These are phyloP conservation scores for Scaptomyza flava DNA, from an alignment of 2,888 invertebrate genomes.

Conservation along the genomic window DNA sequence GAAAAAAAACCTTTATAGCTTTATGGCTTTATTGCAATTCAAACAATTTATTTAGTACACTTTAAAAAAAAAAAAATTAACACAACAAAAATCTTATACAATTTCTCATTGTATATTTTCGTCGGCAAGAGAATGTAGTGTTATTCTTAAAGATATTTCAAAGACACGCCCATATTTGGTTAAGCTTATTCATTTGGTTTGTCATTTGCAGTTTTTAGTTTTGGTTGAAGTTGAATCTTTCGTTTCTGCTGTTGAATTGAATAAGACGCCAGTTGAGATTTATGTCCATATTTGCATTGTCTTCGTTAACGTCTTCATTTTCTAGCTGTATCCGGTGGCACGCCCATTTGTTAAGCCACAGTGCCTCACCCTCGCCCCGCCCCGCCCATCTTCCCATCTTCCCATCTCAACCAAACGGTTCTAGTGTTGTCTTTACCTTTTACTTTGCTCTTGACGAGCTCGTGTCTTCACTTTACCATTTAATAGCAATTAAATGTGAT, in stretches of 20 bases:
- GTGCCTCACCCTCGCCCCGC: neutral
- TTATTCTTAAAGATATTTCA: too few species aligned
- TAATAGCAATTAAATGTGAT: conserved; percentile 70
- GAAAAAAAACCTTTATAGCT: too few species aligned
- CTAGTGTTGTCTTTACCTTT: conserved; percentile 24
- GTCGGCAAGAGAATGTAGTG: too few species aligned
- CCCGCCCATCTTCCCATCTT: too few species aligned
- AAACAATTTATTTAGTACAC: too few species aligned
- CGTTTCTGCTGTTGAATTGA: conserved; percentile 56
- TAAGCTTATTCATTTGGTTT: neutral
- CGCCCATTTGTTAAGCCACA: conserved; percentile 35
- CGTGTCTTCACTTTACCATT: conserved; percentile 31
- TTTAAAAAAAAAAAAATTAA: too few species aligned
- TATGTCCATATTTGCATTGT: conserved; percentile 77
- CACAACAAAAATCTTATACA: too few species aligned
- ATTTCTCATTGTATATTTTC: too few species aligned
- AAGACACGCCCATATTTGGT: neutral
- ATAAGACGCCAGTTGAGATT: conserved; percentile 63
- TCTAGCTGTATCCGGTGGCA: conserved; percentile 29
- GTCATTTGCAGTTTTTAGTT: conserved; percentile 19
- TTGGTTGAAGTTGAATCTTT: conserved; percentile 4
- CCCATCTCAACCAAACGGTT: neutral
- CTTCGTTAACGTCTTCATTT: conserved; percentile 55
- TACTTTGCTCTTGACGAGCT: conserved; percentile 22
- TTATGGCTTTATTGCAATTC: too few species aligned